Evolutionary conservation across 2,888 invertebrate species (phyloP).

Genomic region (Drosophila subsilvestris): DNA sequence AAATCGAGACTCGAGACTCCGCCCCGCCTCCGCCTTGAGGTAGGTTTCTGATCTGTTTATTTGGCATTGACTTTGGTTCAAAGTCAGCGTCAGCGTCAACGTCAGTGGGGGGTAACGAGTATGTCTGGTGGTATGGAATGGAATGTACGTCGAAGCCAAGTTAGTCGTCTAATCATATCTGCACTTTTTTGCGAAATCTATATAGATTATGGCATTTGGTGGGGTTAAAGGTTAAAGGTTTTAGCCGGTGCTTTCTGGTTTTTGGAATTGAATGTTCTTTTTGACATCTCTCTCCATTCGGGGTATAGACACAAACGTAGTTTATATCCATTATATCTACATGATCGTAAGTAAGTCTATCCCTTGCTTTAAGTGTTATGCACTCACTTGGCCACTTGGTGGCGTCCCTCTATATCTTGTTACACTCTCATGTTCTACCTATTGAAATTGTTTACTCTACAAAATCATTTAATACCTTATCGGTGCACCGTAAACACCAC

Average conservation of each 20-base stretch:
- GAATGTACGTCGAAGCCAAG: background rate
- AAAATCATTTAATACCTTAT: conserved; percentile 3
- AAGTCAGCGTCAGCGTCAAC: background rate
- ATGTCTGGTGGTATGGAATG: too few relatives aligned
- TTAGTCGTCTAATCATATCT: background rate
- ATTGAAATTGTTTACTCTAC: too few relatives aligned
- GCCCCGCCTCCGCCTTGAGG: conserved; percentile 9
- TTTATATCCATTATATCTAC: too few relatives aligned
- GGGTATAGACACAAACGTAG: too few relatives aligned
- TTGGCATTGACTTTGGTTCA: conserved; percentile 1
- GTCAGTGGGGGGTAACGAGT: background rate
- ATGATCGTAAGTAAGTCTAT: too few relatives aligned
- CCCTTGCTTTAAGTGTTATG: too few relatives aligned
- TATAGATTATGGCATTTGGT: background rate
- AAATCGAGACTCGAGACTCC: background rate
- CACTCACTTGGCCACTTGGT: background rate
- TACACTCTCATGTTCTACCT: too few relatives aligned
- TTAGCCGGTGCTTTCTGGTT: background rate
- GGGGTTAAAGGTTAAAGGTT: background rate
- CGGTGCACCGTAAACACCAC: background rate
- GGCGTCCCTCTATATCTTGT: background rate
- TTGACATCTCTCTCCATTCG: too few relatives aligned
- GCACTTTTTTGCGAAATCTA: background rate
- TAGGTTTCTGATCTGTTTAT: conserved; percentile 9
- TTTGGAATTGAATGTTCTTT: too few relatives aligned